Percentiles rank a stretch among this genome's conserved stretches.
phyloP scores from a whole-genome alignment of 2,888 invertebrate species.

The Drosophila mayaguana region DNA sequence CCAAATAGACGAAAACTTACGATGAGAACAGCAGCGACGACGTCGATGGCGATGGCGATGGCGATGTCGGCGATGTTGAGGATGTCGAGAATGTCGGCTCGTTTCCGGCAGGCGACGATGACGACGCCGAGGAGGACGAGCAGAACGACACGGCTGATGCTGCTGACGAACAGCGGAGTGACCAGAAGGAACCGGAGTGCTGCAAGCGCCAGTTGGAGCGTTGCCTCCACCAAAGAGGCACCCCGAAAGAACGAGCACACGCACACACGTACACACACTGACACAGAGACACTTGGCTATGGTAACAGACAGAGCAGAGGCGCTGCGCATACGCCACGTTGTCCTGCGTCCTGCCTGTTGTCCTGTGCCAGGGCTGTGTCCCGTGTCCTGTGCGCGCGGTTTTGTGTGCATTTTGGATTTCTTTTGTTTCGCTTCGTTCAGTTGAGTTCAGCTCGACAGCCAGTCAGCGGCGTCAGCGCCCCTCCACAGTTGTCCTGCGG shows the following conservation, averaged over 20 bases:
- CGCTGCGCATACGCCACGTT: conserved; percentile 46
- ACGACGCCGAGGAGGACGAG: conserved; percentile 19
- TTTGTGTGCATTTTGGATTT: conserved; percentile 78
- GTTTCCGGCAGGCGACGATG: conserved; percentile 42
- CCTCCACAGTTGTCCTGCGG: conserved; percentile 21
- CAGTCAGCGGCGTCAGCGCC: conserved; percentile 73
- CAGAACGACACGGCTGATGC: conserved; percentile 51
- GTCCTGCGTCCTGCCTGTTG: conserved; percentile 43
- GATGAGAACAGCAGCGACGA: conserved; percentile 49
- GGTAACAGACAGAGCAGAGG: conserved; percentile 16
- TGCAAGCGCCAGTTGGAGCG: conserved; percentile 34
- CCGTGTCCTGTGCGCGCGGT: conserved; percentile 45
- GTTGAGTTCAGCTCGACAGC: conserved; percentile 73
- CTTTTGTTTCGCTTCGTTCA: conserved; percentile 68
- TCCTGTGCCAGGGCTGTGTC: conserved; percentile 37
- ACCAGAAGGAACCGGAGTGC: conserved; percentile 37
- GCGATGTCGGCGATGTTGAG: conserved; percentile 20
- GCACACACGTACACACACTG: neutral
- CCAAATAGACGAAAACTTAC: conserved; percentile 60
- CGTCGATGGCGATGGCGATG: conserved; percentile 30
- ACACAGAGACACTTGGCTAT: neutral
- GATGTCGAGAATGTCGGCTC: conserved; percentile 56
- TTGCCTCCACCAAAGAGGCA: conserved; percentile 58
- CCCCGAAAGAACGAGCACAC: conserved; percentile 17
- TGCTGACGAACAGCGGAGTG: conserved; percentile 68